Evolutionary conservation across 2,888 invertebrate genomes (phyloP), one percentile per base, ranked within the genome.

Genomic region (Phaonia tiefii): DNA sequence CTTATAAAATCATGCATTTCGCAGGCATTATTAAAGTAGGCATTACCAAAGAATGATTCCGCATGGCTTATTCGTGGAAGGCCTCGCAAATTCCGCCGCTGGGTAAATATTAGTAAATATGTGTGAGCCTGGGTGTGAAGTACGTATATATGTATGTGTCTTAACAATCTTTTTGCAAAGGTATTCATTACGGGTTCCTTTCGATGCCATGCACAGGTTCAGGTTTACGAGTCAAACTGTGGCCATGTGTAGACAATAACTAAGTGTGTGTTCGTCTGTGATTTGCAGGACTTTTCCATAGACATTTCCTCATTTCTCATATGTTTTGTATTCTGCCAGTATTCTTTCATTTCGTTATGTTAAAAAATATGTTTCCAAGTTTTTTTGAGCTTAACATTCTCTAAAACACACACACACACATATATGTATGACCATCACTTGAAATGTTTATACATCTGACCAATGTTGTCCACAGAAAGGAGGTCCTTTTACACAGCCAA

Each of bases 371-470:
- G 37, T 60, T 69, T 75, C 49, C 37, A 75, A 63, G 63, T 60
- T 69, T 69, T 60, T 69, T 69, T n/a, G 51, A 75, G 69, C 60
- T 75, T 49, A 75, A 65, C 26, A 74, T 74, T 74, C 46, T 66
- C 25, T n/a, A n/a, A n/a, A n/a, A n/a, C n/a, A n/a, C n/a, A n/a
- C n/a, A n/a, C n/a, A n/a, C n/a, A 63, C 42, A 63, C 49, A 31
- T 8, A 31, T 8, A 63, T 20, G 42, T 31, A 42, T 54, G 51
- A 69, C 51, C 67, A 69, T 2, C 37, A 51, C 63, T 63, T 63
- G 63, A 63, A 39, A 63, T 63, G 63, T 63, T 63, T 63, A 22
- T 63, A 11, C 17, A 13, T 20, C 20, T 63, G 63, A 42, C 63
- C 63, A 39, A 39, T 63, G 42, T 39, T 63, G 63, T 20, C 11